Conservation (phyloP, 2,888 invertebrate species). For the Acanthococcus lagerstroemiae region DNA sequence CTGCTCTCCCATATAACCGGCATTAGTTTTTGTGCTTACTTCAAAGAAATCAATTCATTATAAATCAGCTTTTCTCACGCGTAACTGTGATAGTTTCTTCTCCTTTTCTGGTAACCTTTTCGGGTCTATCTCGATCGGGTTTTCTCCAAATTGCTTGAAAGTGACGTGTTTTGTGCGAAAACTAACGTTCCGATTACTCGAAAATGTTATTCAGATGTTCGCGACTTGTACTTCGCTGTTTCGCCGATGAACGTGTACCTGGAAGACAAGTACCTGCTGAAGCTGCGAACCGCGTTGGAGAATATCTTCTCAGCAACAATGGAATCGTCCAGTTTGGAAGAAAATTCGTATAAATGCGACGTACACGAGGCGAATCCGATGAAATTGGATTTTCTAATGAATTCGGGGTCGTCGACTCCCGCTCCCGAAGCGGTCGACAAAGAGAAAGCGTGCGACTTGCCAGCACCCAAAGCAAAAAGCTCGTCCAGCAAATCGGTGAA, state of each 20-base stretch:
- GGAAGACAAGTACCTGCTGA: constrained; percentile 15
- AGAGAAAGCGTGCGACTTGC: background rate
- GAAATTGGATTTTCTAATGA: background rate
- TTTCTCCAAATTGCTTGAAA: too few relatives aligned
- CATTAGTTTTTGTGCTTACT: background rate
- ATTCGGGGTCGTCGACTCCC: background rate
- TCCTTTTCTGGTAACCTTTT: too few relatives aligned
- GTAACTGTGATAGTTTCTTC: too few relatives aligned
- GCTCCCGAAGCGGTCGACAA: background rate
- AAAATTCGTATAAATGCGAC: background rate
- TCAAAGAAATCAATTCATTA: too few relatives aligned
- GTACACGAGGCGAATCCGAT: background rate
- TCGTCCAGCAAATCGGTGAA: constrained; percentile 23
- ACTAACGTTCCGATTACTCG: too few relatives aligned
- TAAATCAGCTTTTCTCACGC: too few relatives aligned
- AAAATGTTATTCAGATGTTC: constrained; percentile 7
- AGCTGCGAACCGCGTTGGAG: background rate
- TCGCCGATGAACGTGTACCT: constrained; percentile 1
- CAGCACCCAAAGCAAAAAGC: constrained; percentile 7
- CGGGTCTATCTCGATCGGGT: too few relatives aligned
- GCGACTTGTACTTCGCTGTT: constrained; percentile 8
- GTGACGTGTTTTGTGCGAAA: too few relatives aligned
- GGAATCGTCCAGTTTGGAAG: background rate
- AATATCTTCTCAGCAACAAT: constrained; percentile 20
- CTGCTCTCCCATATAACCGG: too few relatives aligned